phyloP scores from a whole-genome alignment of 92 coral and sea anemone genomes.

The Zoanthus solanderi region DNA sequence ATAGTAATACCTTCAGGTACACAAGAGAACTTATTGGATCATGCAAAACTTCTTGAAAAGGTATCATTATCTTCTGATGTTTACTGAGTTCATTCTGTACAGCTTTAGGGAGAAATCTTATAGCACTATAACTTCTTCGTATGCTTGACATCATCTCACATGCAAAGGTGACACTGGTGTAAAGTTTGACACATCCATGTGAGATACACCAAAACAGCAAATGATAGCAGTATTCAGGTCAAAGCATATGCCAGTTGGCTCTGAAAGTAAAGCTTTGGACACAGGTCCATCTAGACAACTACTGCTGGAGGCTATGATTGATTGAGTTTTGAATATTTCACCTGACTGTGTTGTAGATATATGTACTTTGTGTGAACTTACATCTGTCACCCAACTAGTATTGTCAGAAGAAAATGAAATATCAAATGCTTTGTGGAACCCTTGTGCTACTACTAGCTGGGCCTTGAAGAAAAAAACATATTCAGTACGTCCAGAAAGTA shows the following conservation, averaged over 20 bases:
- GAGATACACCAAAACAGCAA: constrained; percentile 65
- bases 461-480: constrained; percentile 30
- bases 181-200: constrained; percentile 66
- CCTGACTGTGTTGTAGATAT: constrained; percentile 11
- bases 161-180: constrained; percentile 59
- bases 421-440: constrained; percentile 72
- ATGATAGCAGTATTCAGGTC: constrained; percentile 59
- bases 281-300: constrained; percentile 68
- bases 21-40: neutral
- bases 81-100: constrained; percentile 49
- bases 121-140: constrained; percentile 64
- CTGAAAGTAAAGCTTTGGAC: constrained; percentile 41
- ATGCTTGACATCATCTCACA: constrained; percentile 55
- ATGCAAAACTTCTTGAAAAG: constrained; percentile 26
- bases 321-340: neutral
- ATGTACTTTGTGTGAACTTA: constrained; percentile 44
- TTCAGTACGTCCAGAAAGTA: constrained; percentile 16
- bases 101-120: constrained; percentile 60
- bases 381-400: constrained; percentile 59
- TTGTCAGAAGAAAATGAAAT: constrained; percentile 57
- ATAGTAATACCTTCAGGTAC: constrained; percentile 17
- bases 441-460: constrained; percentile 51
- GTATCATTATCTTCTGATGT: constrained; percentile 13
- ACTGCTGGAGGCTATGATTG: constrained; percentile 16
- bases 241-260: constrained; percentile 74